Conservation (phyloP, 2,113 vertebrate species). For the Bubalus kerabau region DNA sequence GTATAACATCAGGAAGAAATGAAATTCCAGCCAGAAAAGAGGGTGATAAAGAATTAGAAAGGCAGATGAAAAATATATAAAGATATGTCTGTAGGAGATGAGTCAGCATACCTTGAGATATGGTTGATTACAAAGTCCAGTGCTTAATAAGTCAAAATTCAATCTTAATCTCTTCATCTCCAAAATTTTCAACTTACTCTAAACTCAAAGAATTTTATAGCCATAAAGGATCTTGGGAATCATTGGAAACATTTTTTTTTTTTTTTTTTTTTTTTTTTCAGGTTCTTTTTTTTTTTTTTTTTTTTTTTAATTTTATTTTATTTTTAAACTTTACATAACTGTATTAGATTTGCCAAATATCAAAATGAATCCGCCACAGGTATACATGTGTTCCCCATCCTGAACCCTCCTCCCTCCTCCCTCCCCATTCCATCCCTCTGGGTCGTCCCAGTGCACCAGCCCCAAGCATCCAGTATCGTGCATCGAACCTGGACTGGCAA, state of each 20-base stretch:
- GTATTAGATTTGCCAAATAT: too few species aligned
- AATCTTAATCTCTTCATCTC: not conserved
- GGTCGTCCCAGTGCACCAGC: too few species aligned
- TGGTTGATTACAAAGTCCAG: not conserved
- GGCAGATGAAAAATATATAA: not conserved
- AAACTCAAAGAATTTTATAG: not conserved
- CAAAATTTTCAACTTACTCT: not conserved
- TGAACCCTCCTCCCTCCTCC: too few species aligned
- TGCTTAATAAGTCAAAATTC: not conserved
- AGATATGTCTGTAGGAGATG: not conserved
- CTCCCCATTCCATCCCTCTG: too few species aligned
- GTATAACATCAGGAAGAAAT: not conserved
- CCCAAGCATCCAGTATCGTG: too few species aligned
- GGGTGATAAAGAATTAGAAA: not conserved
- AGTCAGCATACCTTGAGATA: not conserved
- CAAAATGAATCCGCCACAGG: too few species aligned
- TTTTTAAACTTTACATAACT: too few species aligned
- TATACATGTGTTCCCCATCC: too few species aligned
- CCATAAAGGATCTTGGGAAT: not conserved
- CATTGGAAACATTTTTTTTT: not conserved
- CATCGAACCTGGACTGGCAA: too few species aligned
- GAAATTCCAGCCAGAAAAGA: not conserved
- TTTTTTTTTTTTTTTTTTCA: too few species aligned
- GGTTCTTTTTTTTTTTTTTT: too few species aligned
- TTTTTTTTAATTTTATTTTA: too few species aligned